A percentile compares a stretch with the other conserved stretches of the same genome.
These are phyloP conservation scores for Zoanthus gigantus DNA, from an alignment of 92 coral and sea anemone genomes.

Conservation along the genomic window DNA sequence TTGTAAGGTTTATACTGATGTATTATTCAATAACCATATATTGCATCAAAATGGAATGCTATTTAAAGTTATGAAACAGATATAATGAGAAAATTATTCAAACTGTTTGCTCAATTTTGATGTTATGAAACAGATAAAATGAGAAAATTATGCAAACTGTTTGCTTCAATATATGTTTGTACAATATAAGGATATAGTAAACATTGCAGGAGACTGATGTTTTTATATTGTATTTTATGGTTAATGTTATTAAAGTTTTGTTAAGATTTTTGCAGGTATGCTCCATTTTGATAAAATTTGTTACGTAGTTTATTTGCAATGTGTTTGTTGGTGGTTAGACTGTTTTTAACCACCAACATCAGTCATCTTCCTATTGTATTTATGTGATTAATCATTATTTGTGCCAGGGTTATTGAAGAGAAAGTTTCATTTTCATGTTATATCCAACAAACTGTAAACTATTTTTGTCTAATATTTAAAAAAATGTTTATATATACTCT, in stretches of 20 bases:
- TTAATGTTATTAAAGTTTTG: slow-evolving; percentile 9
- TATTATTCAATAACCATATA: slow-evolving; percentile 12
- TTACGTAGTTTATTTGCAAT: slow-evolving; percentile 24
- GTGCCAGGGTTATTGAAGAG: slow-evolving; percentile 23
- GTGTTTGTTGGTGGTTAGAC: slow-evolving; percentile 28
- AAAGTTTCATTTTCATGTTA: slow-evolving; percentile 22
- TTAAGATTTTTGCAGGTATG: slow-evolving; percentile 31
- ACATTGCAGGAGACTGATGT: slow-evolving; percentile 23
- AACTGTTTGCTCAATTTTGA: neutral
- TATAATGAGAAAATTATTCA: slow-evolving; percentile 18
- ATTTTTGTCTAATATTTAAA: slow-evolving; percentile 12
- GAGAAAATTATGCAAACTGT: slow-evolving; percentile 20
- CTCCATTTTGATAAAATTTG: slow-evolving; percentile 12
- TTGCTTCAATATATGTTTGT: slow-evolving; percentile 22
- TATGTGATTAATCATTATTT: slow-evolving; percentile 11
- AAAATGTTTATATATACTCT: slow-evolving; percentile 14
- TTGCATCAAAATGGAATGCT: slow-evolving; percentile 22
- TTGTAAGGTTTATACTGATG: slow-evolving; percentile 8
- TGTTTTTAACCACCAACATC: slow-evolving; percentile 32
- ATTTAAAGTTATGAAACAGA: slow-evolving; percentile 23
- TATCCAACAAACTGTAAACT: slow-evolving; percentile 26
- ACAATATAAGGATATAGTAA: slow-evolving; percentile 24
- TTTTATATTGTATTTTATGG: slow-evolving; percentile 26
- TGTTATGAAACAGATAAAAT: slow-evolving; percentile 4
- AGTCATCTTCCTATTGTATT: slow-evolving; percentile 22